Evolutionary conservation across 2,888 invertebrate species (phyloP).

Genomic region (Drosophila formosana): DNA sequence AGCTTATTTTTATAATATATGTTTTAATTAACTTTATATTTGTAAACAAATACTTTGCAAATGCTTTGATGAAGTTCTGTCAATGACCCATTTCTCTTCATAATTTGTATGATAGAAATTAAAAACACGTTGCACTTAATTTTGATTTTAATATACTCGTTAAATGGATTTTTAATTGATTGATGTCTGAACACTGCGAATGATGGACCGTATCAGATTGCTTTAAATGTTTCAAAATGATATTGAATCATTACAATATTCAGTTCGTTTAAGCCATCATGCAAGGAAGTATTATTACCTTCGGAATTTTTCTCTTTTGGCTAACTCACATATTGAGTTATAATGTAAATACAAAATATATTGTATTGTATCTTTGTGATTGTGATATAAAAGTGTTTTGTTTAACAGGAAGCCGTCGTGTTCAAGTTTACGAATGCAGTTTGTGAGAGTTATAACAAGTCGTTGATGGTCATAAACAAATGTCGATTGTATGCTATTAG

Average conservation of each 20-base stretch:
- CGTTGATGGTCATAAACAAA: conserved; percentile 12
- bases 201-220: too few relatives aligned
- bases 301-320: not conserved
- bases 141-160: too few relatives aligned
- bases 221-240: too few relatives aligned
- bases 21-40: too few relatives aligned
- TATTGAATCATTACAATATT: not conserved
- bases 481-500: conserved; percentile 32
- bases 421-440: conserved; percentile 23
- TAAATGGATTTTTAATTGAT: not conserved
- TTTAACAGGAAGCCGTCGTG: not conserved
- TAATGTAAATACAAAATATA: not conserved
- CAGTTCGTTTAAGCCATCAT: not conserved
- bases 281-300: not conserved
- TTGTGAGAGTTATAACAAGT: conserved; percentile 18
- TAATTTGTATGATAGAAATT: not conserved
- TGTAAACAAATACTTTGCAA: too few relatives aligned
- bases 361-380: not conserved
- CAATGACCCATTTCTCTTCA: too few relatives aligned
- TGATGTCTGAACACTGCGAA: too few relatives aligned
- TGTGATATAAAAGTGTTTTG: not conserved
- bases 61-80: too few relatives aligned
- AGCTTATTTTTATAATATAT: too few relatives aligned
- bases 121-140: not conserved
- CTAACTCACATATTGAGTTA: not conserved